Evolutionary conservation across 1,140 invertebrate genomes (phyloP), one percentile per base, ranked within the genome.

Genomic region (Halictus rubicundus): DNA sequence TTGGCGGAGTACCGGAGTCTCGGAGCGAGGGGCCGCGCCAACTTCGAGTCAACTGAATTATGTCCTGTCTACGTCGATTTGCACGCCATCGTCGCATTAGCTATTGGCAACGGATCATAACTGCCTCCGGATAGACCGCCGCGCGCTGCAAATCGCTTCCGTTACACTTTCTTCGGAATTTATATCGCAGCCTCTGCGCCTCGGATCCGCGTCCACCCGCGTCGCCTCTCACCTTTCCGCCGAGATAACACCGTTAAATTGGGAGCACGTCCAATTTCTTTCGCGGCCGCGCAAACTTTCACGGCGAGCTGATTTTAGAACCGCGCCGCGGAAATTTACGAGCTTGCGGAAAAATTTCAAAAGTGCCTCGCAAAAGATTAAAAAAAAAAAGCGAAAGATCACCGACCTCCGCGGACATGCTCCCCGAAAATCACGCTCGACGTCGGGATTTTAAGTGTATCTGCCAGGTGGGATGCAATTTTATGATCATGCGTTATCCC

Each of bases 91-190:
- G 86, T 83, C 85, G 86, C 89, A 91, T 91, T 90, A 91, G 88
- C 88, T 88, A 90, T 91, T 90, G 89, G 90, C 90, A 91, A 89
- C 85, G 86, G 86, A 91, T 90, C 86, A 90, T 91, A 91, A 90
- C 89, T 89, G 88, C 89, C 90, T 80, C 82, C 84, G 87, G 90
- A 81, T 83, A 85, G 87, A 84, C 73, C 82, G 86, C 82, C 81
- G 88, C 85, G 76, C 54, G 85, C 87, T 88, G 87, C 81, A 89
- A 91, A 91, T 91, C 88, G 89, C 88, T 90, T 89, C 89, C 89
- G 88, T 89, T 83, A 89, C 85, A 89, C 89, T 90, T 89, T 89
- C 78, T 81, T 59, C n/a, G 57, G 79, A 89, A 86, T 90, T 90
- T 90, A 90, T 88, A 87, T 86, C 57, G 82, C 86, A 84, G 32